These are phyloP conservation scores for Orthosia incerta DNA, from an alignment of 2,888 invertebrate species.

Conservation along the genomic window DNA sequence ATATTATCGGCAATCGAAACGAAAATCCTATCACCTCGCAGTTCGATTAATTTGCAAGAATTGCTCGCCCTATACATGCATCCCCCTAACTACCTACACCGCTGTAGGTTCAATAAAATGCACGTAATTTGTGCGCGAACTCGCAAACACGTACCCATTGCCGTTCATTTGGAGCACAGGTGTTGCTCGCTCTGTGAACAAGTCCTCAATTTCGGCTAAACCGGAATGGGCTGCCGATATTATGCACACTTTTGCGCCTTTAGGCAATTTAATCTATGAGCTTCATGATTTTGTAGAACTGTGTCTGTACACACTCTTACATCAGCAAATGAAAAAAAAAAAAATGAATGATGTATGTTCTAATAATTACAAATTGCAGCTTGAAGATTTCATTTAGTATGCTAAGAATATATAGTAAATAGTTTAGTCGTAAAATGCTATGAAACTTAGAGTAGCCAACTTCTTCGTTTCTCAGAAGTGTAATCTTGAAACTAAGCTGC, in stretches of 20 bases:
- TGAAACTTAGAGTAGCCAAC: conserved; percentile 48
- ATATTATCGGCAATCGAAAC: neutral
- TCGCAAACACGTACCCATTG: conserved; percentile 61
- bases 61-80: neutral
- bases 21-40: neutral
- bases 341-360: too few species aligned
- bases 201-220: conserved; percentile 56
- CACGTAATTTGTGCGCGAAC: conserved; percentile 62
- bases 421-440: conserved; percentile 43
- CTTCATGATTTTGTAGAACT: neutral
- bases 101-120: conserved; percentile 54
- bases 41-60: conserved; percentile 22
- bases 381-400: conserved; percentile 12
- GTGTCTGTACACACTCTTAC: neutral
- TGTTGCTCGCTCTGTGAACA: conserved; percentile 48
- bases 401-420: conserved; percentile 36
- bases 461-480: conserved; percentile 45
- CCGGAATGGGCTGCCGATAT: conserved; percentile 47
- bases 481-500: conserved; percentile 52
- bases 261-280: conserved; percentile 6
- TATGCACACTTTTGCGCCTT: conserved; percentile 39
- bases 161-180: conserved; percentile 62
- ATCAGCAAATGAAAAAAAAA: too few species aligned
- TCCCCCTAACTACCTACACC: conserved; percentile 6
- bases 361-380: conserved; percentile 3